Evolutionary conservation across 1,140 invertebrate species (phyloP).

Genomic region (Megalopta genalis): DNA sequence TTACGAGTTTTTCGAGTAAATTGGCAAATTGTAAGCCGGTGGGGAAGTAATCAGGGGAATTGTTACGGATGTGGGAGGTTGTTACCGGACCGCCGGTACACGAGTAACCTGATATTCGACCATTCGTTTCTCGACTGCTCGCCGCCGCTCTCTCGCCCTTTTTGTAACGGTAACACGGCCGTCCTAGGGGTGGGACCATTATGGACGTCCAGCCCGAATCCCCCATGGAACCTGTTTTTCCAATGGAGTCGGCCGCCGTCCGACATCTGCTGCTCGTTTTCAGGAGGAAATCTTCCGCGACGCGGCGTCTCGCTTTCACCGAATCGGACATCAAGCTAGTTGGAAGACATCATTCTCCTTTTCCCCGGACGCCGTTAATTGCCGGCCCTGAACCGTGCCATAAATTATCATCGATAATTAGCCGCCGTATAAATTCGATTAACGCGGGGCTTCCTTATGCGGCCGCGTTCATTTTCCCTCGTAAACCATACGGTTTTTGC

Average conservation of each 20-base stretch:
- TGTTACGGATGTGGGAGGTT: constrained; percentile 74
- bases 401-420: constrained; percentile 2
- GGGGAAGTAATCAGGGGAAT: constrained; percentile 76
- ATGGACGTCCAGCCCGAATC: constrained; percentile 38
- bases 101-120: constrained; percentile 73
- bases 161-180: constrained; percentile 32
- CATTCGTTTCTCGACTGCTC: constrained; percentile 47
- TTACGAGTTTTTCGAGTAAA: constrained; percentile 73
- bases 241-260: constrained; percentile 37
- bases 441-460: not conserved
- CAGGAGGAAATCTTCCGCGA: constrained; percentile 1
- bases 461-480: not conserved
- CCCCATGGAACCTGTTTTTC: constrained; percentile 53
- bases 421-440: not conserved
- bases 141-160: constrained; percentile 19
- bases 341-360: constrained; percentile 2
- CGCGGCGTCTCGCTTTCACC: constrained; percentile 1
- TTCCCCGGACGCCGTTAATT: not conserved
- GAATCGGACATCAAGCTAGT: not conserved
- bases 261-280: constrained; percentile 53
- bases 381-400: not conserved
- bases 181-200: constrained; percentile 50
- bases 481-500: not conserved
- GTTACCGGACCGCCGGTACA: constrained; percentile 67
- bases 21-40: constrained; percentile 74